These are phyloP conservation scores for Acleris holmiana DNA, from an alignment of 2,888 invertebrate species.

Conservation along the genomic window DNA sequence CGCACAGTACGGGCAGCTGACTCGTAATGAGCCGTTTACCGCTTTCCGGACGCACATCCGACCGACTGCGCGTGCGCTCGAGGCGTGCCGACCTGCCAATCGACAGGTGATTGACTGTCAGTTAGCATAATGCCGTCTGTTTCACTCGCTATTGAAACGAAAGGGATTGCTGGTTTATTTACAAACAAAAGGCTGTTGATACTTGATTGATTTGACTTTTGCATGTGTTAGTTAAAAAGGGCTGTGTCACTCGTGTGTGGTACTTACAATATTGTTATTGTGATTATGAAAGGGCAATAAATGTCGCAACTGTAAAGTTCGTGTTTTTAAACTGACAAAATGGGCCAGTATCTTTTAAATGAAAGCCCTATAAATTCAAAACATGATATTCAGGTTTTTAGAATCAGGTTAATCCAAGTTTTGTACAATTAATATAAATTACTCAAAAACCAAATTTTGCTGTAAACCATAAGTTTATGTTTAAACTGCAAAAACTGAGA, in stretches of 20 bases:
- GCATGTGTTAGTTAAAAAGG: slow-evolving; percentile 14
- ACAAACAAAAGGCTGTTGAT: slow-evolving; percentile 43
- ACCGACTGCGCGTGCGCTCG: slow-evolving; percentile 58
- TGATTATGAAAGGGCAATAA: not conserved
- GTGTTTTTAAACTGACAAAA: no score
- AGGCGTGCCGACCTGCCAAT: slow-evolving; percentile 44
- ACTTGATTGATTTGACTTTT: slow-evolving; percentile 26
- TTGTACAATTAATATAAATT: no score
- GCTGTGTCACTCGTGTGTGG: slow-evolving; percentile 10
- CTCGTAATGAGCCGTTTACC: slow-evolving; percentile 54
- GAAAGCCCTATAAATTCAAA: no score
- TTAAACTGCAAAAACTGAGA: no score
- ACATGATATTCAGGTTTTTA: no score
- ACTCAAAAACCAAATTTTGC: no score
- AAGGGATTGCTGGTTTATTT: slow-evolving; percentile 42
- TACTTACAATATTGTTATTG: not conserved
- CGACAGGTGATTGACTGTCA: slow-evolving; percentile 43
- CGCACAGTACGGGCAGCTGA: slow-evolving; percentile 45
- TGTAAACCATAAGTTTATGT: no score
- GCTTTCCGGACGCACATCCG: slow-evolving; percentile 61
- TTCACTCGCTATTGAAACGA: slow-evolving; percentile 1
- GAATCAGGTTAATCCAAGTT: no score
- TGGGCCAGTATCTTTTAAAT: no score
- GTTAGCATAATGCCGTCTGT: slow-evolving; percentile 7
- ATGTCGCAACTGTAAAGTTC: no score